Base-by-base conservation (phyloP, 2,888 invertebrate genomes). In the Pheosia tremula region DNA sequence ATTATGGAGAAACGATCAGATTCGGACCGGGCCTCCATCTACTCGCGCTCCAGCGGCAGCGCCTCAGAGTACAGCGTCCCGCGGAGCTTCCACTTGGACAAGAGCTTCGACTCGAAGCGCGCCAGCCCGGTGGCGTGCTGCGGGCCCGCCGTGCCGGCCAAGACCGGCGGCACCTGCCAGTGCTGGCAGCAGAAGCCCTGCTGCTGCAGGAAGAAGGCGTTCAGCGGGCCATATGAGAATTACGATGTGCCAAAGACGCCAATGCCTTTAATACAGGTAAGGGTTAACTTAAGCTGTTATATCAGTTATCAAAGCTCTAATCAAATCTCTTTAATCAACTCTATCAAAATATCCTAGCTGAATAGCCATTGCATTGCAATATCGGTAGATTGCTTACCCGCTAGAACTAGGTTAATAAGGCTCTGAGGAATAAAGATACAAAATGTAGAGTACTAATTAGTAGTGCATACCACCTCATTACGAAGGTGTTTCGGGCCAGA, bases 161-260 rank as follows among this genome's bases (percentile, higher is more conserved):
- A 90, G 75, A 92, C 93, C 24, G 91, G 89, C 2, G 74, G 67
- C 63, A 75, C 76, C 53, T 91, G 92, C 78, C 88, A 89, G 61
- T 93, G 93, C 72, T 90, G 93, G 91, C 89, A 91, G 71, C 85
- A 87, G 70, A 88, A 87, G 59, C 87, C 89, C 41, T 88, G 89
- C 82, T 84, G 88, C 69, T 89, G 89, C 67, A 80, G 89, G 69
- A 91, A 91, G 79, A 93, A 92, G 74, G 59, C 82, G 53, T 91
- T 89, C 75, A 89, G 91, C 57, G 95, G 95, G 53, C 95, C 96
- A 2, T 97, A 96, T 80, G 96, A 97, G 79, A 97, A 97, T 84
- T 97, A 97, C 80, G 97, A 97, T 84, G 94, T 97, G 76, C 97
- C 97, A 74, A 96, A 96, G 90, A 95, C 95, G 63, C 95, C 94